A percentile compares a stretch with the other conserved stretches of the same genome.
These are phyloP conservation scores for Monopis laevigella DNA, from an alignment of 2,888 invertebrate genomes.

Conservation along the genomic window DNA sequence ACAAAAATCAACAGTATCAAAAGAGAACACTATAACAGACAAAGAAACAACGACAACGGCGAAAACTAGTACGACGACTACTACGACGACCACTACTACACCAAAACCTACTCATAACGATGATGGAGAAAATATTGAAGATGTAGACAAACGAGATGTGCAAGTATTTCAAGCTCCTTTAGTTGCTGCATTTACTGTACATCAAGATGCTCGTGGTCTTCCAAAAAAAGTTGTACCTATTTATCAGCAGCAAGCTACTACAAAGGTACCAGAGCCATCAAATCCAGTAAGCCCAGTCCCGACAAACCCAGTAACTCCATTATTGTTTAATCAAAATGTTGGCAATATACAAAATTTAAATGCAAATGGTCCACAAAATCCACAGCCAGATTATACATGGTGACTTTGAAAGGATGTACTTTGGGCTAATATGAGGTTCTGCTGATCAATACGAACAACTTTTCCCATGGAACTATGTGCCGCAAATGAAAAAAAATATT, in stretches of 20 bases:
- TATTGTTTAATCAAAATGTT: constrained; percentile 6
- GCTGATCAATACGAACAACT: too few species aligned
- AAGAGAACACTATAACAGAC: constrained; percentile 26
- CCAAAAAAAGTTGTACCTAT: constrained; percentile 83
- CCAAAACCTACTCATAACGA: constrained; percentile 74
- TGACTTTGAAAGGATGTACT: too few species aligned
- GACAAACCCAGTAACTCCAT: too few species aligned
- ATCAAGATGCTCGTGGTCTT: constrained; percentile 81
- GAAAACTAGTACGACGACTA: constrained; percentile 43
- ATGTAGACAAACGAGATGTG: constrained; percentile 74
- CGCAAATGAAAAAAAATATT: too few species aligned
- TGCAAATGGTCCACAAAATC: constrained; percentile 18
- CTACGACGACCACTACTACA: constrained; percentile 68
- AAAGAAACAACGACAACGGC: constrained; percentile 29
- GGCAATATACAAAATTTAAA: constrained; percentile 18
- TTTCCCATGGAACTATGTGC: too few species aligned
- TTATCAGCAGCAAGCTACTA: constrained; percentile 50
- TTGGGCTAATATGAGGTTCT: too few species aligned
- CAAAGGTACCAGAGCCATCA: constrained; percentile 12
- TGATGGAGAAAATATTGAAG: constrained; percentile 73
- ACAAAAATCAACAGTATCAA: constrained; percentile 31
- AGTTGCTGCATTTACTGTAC: constrained; percentile 86
- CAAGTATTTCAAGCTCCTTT: constrained; percentile 85
- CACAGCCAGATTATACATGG: not conserved
- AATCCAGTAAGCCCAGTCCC: constrained; percentile 10